These are phyloP conservation scores for Myotis pilosus DNA, from an alignment of 2,797 vertebrate genomes.

Conservation along the genomic window DNA sequence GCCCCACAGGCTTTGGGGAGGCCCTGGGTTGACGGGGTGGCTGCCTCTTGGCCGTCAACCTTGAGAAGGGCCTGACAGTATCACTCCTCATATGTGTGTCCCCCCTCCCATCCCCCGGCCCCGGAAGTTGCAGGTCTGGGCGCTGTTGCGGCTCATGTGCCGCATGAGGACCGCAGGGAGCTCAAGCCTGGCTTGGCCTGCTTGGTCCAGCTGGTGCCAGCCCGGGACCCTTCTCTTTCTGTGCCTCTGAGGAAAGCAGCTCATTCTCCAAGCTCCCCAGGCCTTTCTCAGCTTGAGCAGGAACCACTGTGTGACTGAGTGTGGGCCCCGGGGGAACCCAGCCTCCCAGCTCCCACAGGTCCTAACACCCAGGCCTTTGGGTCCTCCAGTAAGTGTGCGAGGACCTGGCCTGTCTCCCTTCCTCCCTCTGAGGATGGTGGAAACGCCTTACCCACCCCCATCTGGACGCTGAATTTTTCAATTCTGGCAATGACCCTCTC, in stretches of 20 bases:
- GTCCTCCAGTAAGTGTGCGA: not conserved
- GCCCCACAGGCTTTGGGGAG: not conserved
- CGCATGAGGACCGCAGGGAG: fast-evolving
- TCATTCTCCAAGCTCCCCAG: not conserved
- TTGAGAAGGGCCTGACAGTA: not conserved
- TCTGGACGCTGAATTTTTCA: not conserved
- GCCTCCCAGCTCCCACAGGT: not conserved
- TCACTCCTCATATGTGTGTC: not conserved
- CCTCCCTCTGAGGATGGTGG: not conserved
- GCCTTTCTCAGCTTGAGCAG: not conserved
- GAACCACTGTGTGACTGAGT: fast-evolving
- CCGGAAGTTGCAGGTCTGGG: not conserved
- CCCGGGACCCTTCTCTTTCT: not conserved
- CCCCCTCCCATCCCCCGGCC: not conserved
- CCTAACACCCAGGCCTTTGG: fast-evolving
- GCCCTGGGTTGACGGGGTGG: not conserved
- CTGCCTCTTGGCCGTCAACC: not conserved
- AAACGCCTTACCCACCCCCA: not conserved
- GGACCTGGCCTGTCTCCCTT: not conserved
- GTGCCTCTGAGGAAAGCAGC: not conserved
- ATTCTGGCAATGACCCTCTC: not conserved
- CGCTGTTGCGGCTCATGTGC: not conserved
- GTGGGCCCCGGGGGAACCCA: fast-evolving
- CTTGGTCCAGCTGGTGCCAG: not conserved
- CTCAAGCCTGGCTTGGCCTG: not conserved